Base-by-base conservation (phyloP, 2,113 vertebrate genomes). In the Shinisaurus crocodilurus region DNA sequence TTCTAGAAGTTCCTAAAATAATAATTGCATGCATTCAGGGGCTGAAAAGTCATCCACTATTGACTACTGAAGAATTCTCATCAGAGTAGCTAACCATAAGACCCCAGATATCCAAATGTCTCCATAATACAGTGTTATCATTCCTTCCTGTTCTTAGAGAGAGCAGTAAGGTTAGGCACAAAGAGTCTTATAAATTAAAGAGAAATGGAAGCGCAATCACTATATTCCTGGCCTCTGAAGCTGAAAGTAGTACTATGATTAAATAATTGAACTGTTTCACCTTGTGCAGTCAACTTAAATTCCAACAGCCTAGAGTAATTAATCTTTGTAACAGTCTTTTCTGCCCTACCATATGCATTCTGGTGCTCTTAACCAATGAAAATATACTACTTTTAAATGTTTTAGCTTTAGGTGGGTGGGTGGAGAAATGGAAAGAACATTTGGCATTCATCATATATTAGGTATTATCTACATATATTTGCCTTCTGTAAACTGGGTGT, bases 231-330 rank as follows among this genome's bases (percentile, higher is more conserved):
- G 91, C 89, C 90, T 93, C 32, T 0, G 92, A 94, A 95, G 92
- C 91, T 93, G 90, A 91, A 63, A 92, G 88, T 40, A 76, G 90
- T 81, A 60, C 75, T 84, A 37, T 93, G 92, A 95, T 96, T 94
- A 95, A 94, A 95, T 95, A 96, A 97, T 93, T 97, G 96, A 96
- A 96, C 94, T 89, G 94, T 94, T 95, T 97, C 96, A 96, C 92
- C 94, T 96, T 95, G 85, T 91, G 90, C 93, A 93, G 94, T 91
- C 95, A 95, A 94, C 91, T 92, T 93, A 87, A 94, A 95, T 96
- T 95, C 96, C 96, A 95, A 93, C 2, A 82, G 57, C 40, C 76
- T 50, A 90, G 70, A 93, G 89, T 88, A 95, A 97, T 95, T 96
- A 94, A 96, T 96, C 95, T 96, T 95, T 94, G 83, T 67, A 18